These are phyloP conservation scores for Callospermophilus lateralis DNA, from an alignment of 2,113 vertebrate genomes.

Conservation along the genomic window DNA sequence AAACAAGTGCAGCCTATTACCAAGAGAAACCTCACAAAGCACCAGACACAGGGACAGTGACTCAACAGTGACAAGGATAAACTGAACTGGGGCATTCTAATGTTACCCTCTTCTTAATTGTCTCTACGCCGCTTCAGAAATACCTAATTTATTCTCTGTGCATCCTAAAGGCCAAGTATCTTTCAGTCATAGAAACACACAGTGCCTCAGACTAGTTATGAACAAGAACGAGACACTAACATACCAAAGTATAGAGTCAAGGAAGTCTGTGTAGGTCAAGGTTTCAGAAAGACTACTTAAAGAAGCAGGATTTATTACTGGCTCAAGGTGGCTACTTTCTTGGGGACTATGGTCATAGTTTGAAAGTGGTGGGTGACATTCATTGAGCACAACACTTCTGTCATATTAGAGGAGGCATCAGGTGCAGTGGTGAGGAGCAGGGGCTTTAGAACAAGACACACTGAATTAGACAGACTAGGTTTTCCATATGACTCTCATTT, in stretches of 20 bases:
- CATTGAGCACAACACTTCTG: background rate
- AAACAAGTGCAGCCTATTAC: background rate
- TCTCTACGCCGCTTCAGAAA: background rate
- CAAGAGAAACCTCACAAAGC: background rate
- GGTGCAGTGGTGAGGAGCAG: rapidly evolving
- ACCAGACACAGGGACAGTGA: background rate
- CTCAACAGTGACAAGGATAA: background rate
- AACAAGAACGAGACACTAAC: background rate
- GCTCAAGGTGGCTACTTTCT: background rate
- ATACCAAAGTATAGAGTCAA: background rate
- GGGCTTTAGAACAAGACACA: background rate
- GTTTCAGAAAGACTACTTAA: background rate
- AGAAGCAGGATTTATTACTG: background rate
- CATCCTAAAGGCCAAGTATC: background rate
- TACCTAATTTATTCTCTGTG: background rate
- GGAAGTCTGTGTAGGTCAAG: background rate
- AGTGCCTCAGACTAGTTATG: background rate
- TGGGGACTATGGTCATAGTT: background rate
- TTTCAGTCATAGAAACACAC: background rate
- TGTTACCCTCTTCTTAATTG: background rate
- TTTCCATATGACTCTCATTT: background rate
- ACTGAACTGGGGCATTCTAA: background rate
- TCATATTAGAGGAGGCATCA: rapidly evolving
- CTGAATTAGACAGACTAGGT: background rate
- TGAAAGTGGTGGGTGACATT: background rate